Evolutionary conservation across 2,797 vertebrate genomes (phyloP).

Genomic region (Sandelia bainsii): DNA sequence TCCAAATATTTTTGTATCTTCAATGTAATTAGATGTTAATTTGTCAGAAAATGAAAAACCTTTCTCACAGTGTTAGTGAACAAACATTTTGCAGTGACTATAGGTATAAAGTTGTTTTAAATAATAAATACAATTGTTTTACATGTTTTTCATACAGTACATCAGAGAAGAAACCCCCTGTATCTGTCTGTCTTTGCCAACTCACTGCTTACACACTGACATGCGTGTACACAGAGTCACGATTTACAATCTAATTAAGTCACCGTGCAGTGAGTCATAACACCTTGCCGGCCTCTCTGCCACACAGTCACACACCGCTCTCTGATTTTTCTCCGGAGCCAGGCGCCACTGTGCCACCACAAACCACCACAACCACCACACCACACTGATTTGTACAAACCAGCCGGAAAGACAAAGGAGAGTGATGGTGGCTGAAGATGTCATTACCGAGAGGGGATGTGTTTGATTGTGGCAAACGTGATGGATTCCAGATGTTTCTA

Average conservation of each 20-base stretch:
- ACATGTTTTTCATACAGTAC: constrained; percentile 7
- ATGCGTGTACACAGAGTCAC: constrained; percentile 42
- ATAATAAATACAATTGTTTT: background rate
- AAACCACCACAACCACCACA: constrained; percentile 23
- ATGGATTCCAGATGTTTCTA: constrained; percentile 63
- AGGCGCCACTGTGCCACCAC: constrained; percentile 8
- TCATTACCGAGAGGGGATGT: constrained; percentile 30
- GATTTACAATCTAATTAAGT: constrained; percentile 56
- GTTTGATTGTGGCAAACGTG: constrained; percentile 45
- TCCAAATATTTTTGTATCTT: too few relatives aligned
- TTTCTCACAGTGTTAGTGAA: background rate
- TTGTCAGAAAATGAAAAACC: too few relatives aligned
- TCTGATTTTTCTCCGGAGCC: constrained; percentile 26
- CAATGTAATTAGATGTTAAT: too few relatives aligned
- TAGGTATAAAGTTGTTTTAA: background rate
- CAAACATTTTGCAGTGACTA: background rate
- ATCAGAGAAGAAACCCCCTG: background rate
- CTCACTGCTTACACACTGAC: constrained; percentile 27
- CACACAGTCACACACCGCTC: constrained; percentile 47
- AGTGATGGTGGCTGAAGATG: constrained; percentile 29
- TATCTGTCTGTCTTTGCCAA: background rate
- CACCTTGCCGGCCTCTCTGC: constrained; percentile 51
- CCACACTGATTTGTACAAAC: constrained; percentile 14
- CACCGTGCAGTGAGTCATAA: constrained; percentile 51
- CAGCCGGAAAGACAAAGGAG: constrained; percentile 4